Percentiles rank a stretch among this genome's conserved stretches.
Evolutionary conservation across 2,888 invertebrate species (phyloP).

Genomic region (Pomacea canaliculata): DNA sequence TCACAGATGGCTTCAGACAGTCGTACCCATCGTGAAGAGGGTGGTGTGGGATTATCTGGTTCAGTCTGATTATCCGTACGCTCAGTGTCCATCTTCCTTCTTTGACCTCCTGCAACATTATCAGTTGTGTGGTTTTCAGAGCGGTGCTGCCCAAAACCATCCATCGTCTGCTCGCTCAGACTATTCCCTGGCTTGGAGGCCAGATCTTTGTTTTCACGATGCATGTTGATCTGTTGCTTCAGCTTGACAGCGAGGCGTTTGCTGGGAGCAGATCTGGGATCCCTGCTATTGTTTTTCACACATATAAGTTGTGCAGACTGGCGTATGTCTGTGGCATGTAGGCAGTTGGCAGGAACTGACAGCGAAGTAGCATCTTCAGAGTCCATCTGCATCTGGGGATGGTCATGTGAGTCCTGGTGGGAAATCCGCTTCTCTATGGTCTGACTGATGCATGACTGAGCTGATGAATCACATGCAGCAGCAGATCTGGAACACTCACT

Average conservation of each 20-base stretch:
- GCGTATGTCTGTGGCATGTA: slow-evolving; percentile 11
- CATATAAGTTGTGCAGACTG: slow-evolving; percentile 32
- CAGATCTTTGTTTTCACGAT: too few relatives aligned
- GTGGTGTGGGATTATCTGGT: too few relatives aligned
- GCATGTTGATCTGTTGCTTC: slow-evolving; percentile 16
- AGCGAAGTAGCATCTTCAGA: neutral
- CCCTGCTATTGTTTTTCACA: slow-evolving; percentile 34
- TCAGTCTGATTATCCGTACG: too few relatives aligned
- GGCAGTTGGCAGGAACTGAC: slow-evolving; percentile 16
- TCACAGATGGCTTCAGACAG: too few relatives aligned
- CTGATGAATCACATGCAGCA: neutral
- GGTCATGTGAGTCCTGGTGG: neutral
- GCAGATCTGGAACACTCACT: too few relatives aligned
- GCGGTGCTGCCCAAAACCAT: too few relatives aligned
- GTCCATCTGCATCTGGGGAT: neutral
- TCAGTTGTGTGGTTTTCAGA: too few relatives aligned
- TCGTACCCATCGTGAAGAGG: too few relatives aligned
- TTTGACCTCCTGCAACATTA: too few relatives aligned
- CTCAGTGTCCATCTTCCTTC: too few relatives aligned
- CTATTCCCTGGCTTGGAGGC: too few relatives aligned
- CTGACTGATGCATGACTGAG: slow-evolving; percentile 17
- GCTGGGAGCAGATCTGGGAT: slow-evolving; percentile 16
- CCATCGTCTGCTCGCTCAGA: too few relatives aligned
- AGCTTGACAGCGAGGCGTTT: slow-evolving; percentile 28
- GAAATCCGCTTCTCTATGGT: slow-evolving; percentile 23